phyloP scores from a whole-genome alignment of 2,113 vertebrate genomes.

The Periophthalmodon schlosseri region DNA sequence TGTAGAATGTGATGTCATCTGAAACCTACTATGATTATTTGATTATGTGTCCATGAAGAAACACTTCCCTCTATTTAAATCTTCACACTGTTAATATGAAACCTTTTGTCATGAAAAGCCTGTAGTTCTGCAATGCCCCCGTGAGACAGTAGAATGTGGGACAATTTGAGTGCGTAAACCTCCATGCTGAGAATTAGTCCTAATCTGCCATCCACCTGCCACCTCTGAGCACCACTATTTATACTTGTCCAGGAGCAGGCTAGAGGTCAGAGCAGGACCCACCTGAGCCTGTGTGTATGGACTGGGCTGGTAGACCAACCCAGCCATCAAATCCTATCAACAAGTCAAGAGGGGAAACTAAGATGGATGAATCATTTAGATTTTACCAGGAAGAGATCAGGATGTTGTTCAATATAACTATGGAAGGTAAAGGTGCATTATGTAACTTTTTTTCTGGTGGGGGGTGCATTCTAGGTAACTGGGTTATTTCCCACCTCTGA shows the following conservation, averaged over 20 bases:
- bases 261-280: slow-evolving; percentile 20
- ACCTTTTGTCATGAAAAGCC: neutral
- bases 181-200: slow-evolving; percentile 27
- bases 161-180: slow-evolving; percentile 13
- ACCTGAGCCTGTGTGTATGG: slow-evolving; percentile 24
- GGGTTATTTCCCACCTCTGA: no score
- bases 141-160: neutral
- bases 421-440: neutral
- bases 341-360: neutral
- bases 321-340: slow-evolving; percentile 3
- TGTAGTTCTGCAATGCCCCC: neutral
- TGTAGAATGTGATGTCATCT: no score
- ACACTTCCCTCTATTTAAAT: no score
- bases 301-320: slow-evolving; percentile 19
- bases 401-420: no score
- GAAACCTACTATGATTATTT: no score
- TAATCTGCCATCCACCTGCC: slow-evolving; percentile 71
- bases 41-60: no score
- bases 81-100: no score
- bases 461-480: no score
- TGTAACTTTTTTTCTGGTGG: neutral
- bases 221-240: slow-evolving; percentile 51
- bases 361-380: neutral
- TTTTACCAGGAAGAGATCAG: neutral
- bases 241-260: slow-evolving; percentile 33